Conservation (phyloP, 2,113 vertebrate species). For the Ramphastos sulfuratus region DNA sequence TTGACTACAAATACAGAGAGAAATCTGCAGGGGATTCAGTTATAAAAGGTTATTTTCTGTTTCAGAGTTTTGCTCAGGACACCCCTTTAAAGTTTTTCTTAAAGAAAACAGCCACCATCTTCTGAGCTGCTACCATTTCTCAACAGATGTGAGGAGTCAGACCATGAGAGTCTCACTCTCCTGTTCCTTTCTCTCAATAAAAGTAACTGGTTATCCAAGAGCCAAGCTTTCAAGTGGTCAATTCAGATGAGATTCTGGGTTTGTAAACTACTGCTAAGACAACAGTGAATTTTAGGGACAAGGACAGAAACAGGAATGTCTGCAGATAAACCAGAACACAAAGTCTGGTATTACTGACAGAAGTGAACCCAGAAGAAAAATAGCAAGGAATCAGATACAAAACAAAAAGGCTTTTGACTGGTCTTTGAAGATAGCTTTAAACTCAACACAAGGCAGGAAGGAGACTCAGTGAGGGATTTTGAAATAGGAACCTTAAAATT, state of each 20-base stretch:
- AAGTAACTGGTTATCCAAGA: neutral
- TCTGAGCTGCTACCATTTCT: neutral
- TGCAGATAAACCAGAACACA: neutral
- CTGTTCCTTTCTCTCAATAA: neutral
- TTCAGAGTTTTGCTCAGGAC: neutral
- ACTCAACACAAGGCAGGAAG: neutral
- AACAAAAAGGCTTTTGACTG: neutral
- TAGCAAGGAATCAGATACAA: neutral
- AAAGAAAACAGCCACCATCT: neutral
- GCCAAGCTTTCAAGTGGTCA: neutral
- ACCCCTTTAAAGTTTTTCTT: neutral
- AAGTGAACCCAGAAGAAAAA: neutral
- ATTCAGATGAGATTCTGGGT: too few species aligned
- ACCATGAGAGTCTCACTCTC: neutral
- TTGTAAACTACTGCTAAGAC: too few species aligned
- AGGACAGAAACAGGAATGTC: neutral
- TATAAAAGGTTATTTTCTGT: neutral
- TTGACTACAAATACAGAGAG: neutral
- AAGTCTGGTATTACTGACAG: neutral
- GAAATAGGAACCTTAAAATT: neutral
- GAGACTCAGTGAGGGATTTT: neutral
- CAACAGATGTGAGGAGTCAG: neutral
- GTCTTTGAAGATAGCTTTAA: neutral
- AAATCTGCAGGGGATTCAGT: neutral
- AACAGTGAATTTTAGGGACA: neutral